Percentiles rank a stretch among this genome's conserved stretches.
phyloP scores from a whole-genome alignment of 1,140 invertebrate species.

The Panonychus citri region DNA sequence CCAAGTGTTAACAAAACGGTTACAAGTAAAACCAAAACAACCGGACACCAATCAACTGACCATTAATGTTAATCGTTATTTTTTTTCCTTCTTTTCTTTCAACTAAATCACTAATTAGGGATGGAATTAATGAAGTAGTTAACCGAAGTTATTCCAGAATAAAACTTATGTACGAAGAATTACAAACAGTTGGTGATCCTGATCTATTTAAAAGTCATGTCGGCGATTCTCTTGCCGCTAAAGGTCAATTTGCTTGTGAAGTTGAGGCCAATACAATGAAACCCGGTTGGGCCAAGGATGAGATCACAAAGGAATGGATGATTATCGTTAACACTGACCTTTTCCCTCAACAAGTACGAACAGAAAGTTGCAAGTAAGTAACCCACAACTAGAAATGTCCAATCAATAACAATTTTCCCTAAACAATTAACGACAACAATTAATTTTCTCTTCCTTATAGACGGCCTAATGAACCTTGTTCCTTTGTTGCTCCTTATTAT shows the following conservation, averaged over 20 bases:
- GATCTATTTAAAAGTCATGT: slow-evolving; percentile 14
- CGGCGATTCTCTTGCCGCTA: slow-evolving; percentile 13
- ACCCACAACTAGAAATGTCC: too few species aligned
- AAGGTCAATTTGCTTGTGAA: slow-evolving; percentile 26
- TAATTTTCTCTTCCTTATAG: slow-evolving; percentile 13
- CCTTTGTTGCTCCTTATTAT: slow-evolving; percentile 25
- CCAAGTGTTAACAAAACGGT: too few species aligned
- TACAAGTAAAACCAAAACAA: too few species aligned
- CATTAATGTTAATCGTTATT: too few species aligned
- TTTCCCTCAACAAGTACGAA: slow-evolving; percentile 23
- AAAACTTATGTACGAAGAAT: slow-evolving; percentile 16
- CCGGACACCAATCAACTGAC: too few species aligned
- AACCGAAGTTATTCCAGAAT: slow-evolving; percentile 14
- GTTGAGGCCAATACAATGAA: slow-evolving; percentile 22
- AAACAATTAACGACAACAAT: background rate
- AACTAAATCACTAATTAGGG: slow-evolving; percentile 4
- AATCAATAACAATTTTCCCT: too few species aligned
- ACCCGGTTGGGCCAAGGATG: slow-evolving; percentile 26
- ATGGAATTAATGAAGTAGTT: slow-evolving; percentile 15
- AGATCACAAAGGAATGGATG: slow-evolving; percentile 23
- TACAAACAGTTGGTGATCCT: slow-evolving; percentile 17
- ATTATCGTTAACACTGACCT: slow-evolving; percentile 24
- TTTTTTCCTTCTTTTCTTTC: too few species aligned
- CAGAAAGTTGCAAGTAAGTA: slow-evolving; percentile 25
- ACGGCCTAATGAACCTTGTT: slow-evolving; percentile 21